Evolutionary conservation across 2,113 vertebrate genomes (phyloP).

Genomic region (Lagopus muta): DNA sequence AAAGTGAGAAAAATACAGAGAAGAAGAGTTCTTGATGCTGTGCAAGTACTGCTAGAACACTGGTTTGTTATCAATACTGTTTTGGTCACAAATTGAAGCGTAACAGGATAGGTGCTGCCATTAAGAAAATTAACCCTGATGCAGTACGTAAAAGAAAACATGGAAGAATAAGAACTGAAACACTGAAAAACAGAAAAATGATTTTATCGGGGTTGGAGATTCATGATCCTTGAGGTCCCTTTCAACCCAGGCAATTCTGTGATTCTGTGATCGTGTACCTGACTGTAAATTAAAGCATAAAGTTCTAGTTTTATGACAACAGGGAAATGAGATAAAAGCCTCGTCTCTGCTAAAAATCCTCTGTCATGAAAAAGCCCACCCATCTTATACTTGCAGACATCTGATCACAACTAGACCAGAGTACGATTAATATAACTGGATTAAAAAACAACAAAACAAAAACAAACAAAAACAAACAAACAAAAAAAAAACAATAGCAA

Average conservation of each 20-base stretch:
- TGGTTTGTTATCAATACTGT: neutral
- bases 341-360: neutral
- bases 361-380: neutral
- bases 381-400: neutral
- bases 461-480: neutral
- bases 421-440: neutral
- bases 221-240: no score
- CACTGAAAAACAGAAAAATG: neutral
- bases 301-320: neutral
- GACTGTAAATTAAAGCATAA: neutral
- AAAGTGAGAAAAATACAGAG: neutral
- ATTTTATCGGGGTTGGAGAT: neutral
- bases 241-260: no score
- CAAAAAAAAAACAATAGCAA: neutral
- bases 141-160: neutral
- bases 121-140: neutral
- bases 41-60: neutral
- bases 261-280: neutral
- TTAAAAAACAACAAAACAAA: neutral
- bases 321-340: neutral
- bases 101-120: neutral
- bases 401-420: neutral
- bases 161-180: neutral
- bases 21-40: neutral
- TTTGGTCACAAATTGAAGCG: neutral